Evolutionary conservation across 2,888 invertebrate species (phyloP).

Genomic region (Acronicta leporina): DNA sequence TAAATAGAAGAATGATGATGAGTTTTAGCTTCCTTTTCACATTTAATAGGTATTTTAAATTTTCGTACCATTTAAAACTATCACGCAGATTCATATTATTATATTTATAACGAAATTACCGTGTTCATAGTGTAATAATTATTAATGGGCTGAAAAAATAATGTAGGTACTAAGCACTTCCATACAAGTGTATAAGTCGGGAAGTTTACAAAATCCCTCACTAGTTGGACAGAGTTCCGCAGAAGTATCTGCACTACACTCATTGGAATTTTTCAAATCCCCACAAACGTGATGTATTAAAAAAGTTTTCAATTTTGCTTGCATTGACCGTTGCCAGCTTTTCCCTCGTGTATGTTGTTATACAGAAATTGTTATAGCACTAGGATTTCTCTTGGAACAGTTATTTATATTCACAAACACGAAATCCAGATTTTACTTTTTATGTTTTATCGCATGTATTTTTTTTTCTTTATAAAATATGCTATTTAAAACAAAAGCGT

Average conservation of each 20-base stretch:
- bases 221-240: background rate
- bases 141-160: no score
- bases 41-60: no score
- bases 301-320: constrained; percentile 48
- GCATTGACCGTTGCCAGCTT: constrained; percentile 43
- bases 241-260: constrained; percentile 19
- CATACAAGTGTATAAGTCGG: background rate
- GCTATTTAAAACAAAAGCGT: no score
- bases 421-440: background rate
- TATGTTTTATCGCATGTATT: no score
- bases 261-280: constrained; percentile 31
- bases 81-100: no score
- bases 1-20: no score
- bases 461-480: no score
- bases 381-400: background rate
- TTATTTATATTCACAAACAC: background rate
- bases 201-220: background rate
- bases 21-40: no score
- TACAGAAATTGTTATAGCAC: constrained; percentile 38
- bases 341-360: constrained; percentile 22
- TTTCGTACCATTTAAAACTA: no score
- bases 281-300: constrained; percentile 41
- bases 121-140: no score
- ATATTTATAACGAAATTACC: no score
- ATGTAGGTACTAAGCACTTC: background rate